Base-by-base conservation (phyloP, 2,797 vertebrate species). In the Enteromius radiatus region DNA sequence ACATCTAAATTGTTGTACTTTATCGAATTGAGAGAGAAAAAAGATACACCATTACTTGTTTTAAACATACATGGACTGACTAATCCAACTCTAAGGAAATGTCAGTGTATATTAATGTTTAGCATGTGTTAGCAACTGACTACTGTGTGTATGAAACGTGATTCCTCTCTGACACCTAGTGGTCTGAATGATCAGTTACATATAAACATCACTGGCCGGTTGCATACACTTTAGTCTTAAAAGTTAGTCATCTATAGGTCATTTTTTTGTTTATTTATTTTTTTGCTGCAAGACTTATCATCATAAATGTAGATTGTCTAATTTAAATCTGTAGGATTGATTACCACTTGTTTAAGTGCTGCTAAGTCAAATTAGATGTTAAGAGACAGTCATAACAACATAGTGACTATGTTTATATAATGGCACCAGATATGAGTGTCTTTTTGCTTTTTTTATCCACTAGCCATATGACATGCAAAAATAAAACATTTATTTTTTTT, bases 121-220 rank as follows among this genome's bases (percentile, higher is more conserved):
- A 56, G n/a, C 23, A 23, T 23, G 11, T 45, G 43, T 31, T 45
- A 71, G 11, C 19, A 49, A 45, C 26, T 28, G 33, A 67, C 17
- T 21, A 36, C 15, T 65, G 38, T 43, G 70, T 52, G n/a, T 33
- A n/a, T 14, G 6, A 41, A 68, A 61, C 21, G 41, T 61, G 31
- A 73, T 78, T 49, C 45, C 71, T 49, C 64, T 75, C 52, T 83
- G 77, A 56, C 86, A 85, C n/a, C 86, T 87, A 65, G 76, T 85
- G 86, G 83, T 70, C 47, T 33, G 4, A 43, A 54, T 23, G 23
- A 15, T 23, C 8, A 45, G 10, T 65, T 74, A 74, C 82, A 81
- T 23, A 15, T 45, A 15, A 61, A 19, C 21, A 38, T 23, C 5
- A 9, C 8, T 26, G 71, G 17, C 17, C 6, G 19, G 17, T 8